phyloP scores from a whole-genome alignment of 2,113 vertebrate genomes.

The Hippoglossus stenolepis region DNA sequence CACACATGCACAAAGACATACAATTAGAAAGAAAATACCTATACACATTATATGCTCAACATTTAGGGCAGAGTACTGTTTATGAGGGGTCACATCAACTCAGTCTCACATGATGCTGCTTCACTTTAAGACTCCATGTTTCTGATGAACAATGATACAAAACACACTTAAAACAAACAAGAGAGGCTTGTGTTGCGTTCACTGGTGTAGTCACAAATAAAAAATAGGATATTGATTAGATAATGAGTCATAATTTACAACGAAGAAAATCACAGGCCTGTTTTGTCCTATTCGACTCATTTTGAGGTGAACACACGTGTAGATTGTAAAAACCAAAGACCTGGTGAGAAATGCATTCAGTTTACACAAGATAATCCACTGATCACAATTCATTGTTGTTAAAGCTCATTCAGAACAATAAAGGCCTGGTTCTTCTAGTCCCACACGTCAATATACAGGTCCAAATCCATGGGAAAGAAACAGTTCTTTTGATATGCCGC shows the following conservation, averaged over 20 bases:
- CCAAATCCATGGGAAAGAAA: conserved; percentile 48
- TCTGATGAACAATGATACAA: conserved; percentile 4
- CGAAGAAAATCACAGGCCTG: background rate
- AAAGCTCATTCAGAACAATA: conserved; percentile 25
- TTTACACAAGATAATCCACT: background rate
- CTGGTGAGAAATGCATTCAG: background rate
- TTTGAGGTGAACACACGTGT: background rate
- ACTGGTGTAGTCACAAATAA: background rate
- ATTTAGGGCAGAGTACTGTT: conserved; percentile 18
- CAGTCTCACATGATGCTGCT: conserved; percentile 20
- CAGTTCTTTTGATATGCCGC: conserved; percentile 26
- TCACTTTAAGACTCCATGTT: background rate
- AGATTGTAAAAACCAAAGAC: background rate
- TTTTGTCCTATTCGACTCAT: background rate
- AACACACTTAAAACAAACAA: background rate
- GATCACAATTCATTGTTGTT: conserved; percentile 7
- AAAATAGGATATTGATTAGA: background rate
- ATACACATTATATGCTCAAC: conserved; percentile 17
- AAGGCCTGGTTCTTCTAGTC: background rate
- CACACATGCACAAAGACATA: conserved; percentile 25
- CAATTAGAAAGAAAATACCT: conserved; percentile 32
- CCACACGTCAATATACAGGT: conserved; percentile 13
- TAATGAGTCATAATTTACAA: too few relatives aligned
- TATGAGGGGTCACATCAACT: background rate
- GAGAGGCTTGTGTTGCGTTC: background rate